Conservation (phyloP, 2,113 vertebrate species). For the Apodemus sylvaticus region DNA sequence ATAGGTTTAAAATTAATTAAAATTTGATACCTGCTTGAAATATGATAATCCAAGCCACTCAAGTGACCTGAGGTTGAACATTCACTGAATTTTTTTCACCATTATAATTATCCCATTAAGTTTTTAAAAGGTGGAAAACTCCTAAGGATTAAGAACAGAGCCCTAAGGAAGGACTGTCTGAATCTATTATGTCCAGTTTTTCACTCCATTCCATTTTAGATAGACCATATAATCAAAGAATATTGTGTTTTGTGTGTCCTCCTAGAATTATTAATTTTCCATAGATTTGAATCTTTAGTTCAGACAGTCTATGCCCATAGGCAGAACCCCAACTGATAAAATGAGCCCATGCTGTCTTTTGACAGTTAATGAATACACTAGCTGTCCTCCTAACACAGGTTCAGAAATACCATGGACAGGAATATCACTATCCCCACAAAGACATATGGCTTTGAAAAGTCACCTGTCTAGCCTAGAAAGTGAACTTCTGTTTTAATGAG, state of each 20-base stretch:
- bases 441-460: neutral
- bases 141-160: neutral
- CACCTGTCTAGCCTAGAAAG: neutral
- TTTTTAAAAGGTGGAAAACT: constrained; percentile 23
- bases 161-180: neutral
- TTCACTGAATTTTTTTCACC: neutral
- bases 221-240: neutral
- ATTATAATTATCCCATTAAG: neutral
- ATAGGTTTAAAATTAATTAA: constrained; percentile 58
- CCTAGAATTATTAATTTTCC: neutral
- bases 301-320: neutral
- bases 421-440: neutral
- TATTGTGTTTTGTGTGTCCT: neutral
- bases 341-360: neutral
- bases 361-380: neutral
- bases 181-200: neutral
- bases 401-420: neutral
- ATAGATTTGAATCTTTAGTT: neutral
- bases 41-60: neutral
- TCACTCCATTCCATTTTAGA: neutral
- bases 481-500: neutral
- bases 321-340: neutral
- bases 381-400: neutral
- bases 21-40: neutral
- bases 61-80: neutral